Percentiles rank a stretch among this genome's conserved stretches.
Evolutionary conservation across 53 echinoderm and acorn worm species (phyloP).

Genomic region (Holothuria leucospilota): DNA sequence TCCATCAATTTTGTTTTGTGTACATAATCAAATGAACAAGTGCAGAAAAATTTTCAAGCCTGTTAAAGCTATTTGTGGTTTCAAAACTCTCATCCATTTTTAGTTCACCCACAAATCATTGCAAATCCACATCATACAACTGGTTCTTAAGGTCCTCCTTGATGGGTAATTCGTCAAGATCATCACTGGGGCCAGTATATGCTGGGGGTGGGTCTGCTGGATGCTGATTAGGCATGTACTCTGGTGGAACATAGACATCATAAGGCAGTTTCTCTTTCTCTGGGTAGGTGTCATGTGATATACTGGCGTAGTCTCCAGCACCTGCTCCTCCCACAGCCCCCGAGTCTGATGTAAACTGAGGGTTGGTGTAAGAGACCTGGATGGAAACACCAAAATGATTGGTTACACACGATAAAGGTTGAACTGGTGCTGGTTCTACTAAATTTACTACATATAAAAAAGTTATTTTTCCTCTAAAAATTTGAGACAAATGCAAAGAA

Average conservation of each 20-base stretch:
- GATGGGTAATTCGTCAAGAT: constrained; percentile 25
- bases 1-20: too few species aligned
- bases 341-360: background rate
- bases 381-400: background rate
- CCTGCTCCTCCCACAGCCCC: constrained; percentile 23
- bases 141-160: background rate
- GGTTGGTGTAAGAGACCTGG: constrained; percentile 4
- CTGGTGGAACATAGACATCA: constrained; percentile 23
- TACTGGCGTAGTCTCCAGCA: background rate
- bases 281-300: background rate
- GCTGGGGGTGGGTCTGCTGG: constrained; percentile 37
- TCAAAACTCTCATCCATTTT: too few species aligned
- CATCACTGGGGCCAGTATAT: background rate
- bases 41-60: too few species aligned
- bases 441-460: too few species aligned
- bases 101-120: too few species aligned
- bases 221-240: constrained; percentile 6
- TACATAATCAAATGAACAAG: too few species aligned
- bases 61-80: too few species aligned
- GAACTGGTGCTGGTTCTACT: too few species aligned
- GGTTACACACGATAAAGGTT: background rate
- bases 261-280: constrained; percentile 12
- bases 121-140: background rate
- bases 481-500: too few species aligned
- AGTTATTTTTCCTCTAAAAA: too few species aligned